Conservation (phyloP, 2,888 invertebrate genomes). For the Scaptomyza parva region DNA sequence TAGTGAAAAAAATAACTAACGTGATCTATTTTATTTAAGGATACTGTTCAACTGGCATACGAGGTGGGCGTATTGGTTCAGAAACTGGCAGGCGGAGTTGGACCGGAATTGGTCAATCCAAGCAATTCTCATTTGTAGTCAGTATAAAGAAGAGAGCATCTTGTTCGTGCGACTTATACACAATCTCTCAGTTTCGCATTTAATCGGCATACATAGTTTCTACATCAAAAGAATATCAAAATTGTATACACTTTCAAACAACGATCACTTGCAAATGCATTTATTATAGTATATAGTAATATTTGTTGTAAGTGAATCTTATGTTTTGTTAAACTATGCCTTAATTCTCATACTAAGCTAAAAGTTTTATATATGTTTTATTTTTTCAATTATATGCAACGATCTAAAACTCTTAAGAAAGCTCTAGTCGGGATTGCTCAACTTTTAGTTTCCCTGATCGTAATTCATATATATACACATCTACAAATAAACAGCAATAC, state of each 20-base stretch:
- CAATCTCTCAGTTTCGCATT: conserved; percentile 40
- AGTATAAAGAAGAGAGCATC: conserved; percentile 18
- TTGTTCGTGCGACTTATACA: conserved; percentile 27
- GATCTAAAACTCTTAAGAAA: conserved; percentile 3
- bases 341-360: conserved; percentile 25
- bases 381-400: conserved; percentile 6
- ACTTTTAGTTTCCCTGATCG: conserved; percentile 10
- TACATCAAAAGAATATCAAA: conserved; percentile 2
- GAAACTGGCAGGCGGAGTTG: conserved; percentile 92
- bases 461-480: not conserved
- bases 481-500: not conserved
- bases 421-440: conserved; percentile 18
- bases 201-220: conserved; percentile 22
- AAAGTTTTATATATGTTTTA: conserved; percentile 2
- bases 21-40: conserved; percentile 74
- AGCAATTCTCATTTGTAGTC: conserved; percentile 82
- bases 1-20: not conserved
- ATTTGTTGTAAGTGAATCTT: conserved; percentile 37
- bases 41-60: conserved; percentile 89
- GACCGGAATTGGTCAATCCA: conserved; percentile 86
- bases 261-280: conserved; percentile 40
- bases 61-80: conserved; percentile 92
- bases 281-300: conserved; percentile 35
- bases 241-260: conserved; percentile 9
- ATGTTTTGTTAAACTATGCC: conserved; percentile 24